Conservation (phyloP, 2,888 invertebrate species). For the Cryptops parisi region DNA sequence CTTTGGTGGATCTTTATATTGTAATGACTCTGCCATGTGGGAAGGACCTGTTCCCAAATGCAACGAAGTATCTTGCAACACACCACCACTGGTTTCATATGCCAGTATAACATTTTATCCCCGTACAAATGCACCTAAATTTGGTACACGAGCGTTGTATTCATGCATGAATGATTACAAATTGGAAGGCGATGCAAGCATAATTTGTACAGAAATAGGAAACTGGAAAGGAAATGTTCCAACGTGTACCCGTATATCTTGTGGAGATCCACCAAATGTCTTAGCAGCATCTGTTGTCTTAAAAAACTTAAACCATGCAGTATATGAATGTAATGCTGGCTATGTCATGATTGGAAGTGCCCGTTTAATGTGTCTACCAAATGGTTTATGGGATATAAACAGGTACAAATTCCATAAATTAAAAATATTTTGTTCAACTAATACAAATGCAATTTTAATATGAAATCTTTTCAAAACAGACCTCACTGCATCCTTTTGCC, state of each 20-base stretch:
- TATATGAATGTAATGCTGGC: slow-evolving; percentile 18
- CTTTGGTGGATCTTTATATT: background rate
- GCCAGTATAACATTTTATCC: background rate
- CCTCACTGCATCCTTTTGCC: background rate
- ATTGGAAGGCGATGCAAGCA: background rate
- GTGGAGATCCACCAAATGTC: background rate
- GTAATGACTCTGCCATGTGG: background rate
- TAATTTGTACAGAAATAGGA: background rate
- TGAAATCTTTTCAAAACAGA: background rate
- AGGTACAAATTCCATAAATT: background rate
- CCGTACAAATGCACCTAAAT: background rate
- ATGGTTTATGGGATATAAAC: slow-evolving; percentile 8
- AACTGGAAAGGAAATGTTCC: background rate
- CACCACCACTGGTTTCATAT: background rate
- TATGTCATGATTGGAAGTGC: slow-evolving; percentile 15
- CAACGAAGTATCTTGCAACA: background rate
- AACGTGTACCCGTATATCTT: background rate
- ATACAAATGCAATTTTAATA: background rate
- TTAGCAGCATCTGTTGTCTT: background rate
- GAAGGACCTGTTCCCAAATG: background rate
- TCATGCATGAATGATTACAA: background rate
- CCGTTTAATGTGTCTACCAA: background rate
- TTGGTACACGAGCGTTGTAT: background rate
- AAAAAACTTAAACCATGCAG: slow-evolving; percentile 14
- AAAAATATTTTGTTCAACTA: background rate